Base-by-base conservation (phyloP, 2,113 vertebrate genomes). In the Hyaena hyaena region DNA sequence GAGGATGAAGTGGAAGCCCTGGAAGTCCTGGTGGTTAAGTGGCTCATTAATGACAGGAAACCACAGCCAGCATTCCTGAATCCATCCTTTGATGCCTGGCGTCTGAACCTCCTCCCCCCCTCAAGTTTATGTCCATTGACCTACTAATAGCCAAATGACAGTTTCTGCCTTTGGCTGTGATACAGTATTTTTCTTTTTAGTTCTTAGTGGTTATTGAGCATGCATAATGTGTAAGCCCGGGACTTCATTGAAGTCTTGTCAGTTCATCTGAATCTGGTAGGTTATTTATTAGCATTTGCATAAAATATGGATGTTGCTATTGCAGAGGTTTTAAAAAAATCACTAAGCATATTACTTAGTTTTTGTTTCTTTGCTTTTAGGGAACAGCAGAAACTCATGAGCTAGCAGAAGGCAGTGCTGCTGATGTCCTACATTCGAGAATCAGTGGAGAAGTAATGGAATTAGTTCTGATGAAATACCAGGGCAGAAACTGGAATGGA, bases 401-500 rank as follows among this genome's bases (percentile, higher is more conserved):
- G 85, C 98, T 99, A 4, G 82, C 68, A 0, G 99, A 99, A 98
- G 99, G 99, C 87, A 99, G 98, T 81, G 96, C 98, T 0, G 98
- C 99, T 0, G 99, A 99, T 96, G 98, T 99, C 17, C 98, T 99
- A 11, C 99, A 99, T 17, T 99, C 99, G 0, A 99, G 99, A 7
- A 97, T 99, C 89, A 84, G 11, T 1, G 99, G 99, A 0, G 97
- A 98, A 92, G 98, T 99, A 58, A 97, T 99, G 99, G 99, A 99
- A 0, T 85, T 99, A 84, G 99, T 98, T 5, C 97, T 99, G 96
- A 82, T 99, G 39, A 99, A 98, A 92, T 99, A 99, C 39, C 99
- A 99, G 98, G 99, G 99, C 35, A 99, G 98, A 74, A 98, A 99
- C 98, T 99, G 99, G 99, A 98, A 97, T 1, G 99, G 99, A 10